A percentile compares a stretch with the other conserved stretches of the same genome.
These are phyloP conservation scores for Lasioglossum malachurum DNA, from an alignment of 2,888 invertebrate species.

Conservation along the genomic window DNA sequence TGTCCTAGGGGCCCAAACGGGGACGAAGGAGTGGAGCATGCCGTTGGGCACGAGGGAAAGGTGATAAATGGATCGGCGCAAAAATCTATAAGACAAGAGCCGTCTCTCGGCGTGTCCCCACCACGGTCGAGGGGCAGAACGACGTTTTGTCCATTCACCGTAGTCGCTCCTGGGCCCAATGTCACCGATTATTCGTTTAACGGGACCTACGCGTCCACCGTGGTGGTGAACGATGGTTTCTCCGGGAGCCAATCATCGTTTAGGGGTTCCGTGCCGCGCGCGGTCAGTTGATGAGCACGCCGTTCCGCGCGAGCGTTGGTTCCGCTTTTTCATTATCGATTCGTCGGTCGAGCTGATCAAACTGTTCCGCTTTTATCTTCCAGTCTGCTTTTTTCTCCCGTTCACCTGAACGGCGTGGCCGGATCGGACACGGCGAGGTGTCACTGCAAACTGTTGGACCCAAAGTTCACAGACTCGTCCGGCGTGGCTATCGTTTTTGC, in stretches of 20 bases:
- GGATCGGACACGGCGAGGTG: background rate
- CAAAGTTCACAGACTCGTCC: background rate
- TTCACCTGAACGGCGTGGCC: background rate
- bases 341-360: background rate
- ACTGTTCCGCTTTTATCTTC: too few species aligned
- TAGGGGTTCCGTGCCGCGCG: conserved; percentile 43
- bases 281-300: conserved; percentile 60
- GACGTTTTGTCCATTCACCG: conserved; percentile 47
- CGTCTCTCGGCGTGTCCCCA: background rate
- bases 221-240: conserved; percentile 62
- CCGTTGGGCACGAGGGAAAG: background rate
- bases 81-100: conserved; percentile 20
- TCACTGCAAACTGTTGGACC: too few species aligned
- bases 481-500: background rate
- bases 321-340: conserved; percentile 12
- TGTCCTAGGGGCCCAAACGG: background rate
- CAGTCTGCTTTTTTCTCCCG: background rate
- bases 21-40: background rate
- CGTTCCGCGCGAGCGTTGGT: conserved; percentile 35
- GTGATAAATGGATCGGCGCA: background rate
- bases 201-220: conserved; percentile 61
- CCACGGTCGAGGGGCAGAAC: conserved; percentile 19
- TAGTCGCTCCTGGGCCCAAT: conserved; percentile 52
- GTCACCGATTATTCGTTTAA: conserved; percentile 72
- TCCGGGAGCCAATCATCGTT: conserved; percentile 45